Evolutionary conservation across 2,113 vertebrate species (phyloP).

Genomic region (Hoplias malabaricus): DNA sequence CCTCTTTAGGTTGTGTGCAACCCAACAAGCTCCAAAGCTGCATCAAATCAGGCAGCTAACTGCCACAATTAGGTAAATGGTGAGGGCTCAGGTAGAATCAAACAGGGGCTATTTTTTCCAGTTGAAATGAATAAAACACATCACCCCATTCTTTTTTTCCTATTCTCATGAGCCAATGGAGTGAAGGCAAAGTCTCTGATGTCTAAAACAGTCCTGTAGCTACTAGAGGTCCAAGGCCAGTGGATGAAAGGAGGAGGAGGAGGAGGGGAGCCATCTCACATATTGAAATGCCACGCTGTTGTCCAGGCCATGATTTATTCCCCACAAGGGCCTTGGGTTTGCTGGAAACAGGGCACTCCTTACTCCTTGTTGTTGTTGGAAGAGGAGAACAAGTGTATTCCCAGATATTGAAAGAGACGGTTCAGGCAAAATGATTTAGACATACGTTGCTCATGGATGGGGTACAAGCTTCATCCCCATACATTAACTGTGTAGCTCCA

Average conservation of each 20-base stretch:
- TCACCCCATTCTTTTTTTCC: conserved; percentile 4
- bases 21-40: background rate
- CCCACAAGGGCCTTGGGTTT: conserved; percentile 37
- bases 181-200: conserved; percentile 15
- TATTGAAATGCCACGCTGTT: conserved; percentile 52
- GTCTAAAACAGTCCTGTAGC: conserved; percentile 36
- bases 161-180: conserved; percentile 30
- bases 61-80: conserved; percentile 53
- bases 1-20: background rate
- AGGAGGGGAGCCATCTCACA: conserved; percentile 46
- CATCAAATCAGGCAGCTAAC: conserved; percentile 37
- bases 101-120: conserved; percentile 16
- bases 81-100: conserved; percentile 57
- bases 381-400: background rate
- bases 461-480: too few relatives aligned
- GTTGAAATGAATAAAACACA: conserved; percentile 34
- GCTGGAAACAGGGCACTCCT: conserved; percentile 15
- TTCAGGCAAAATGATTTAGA: background rate
- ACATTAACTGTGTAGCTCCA: too few relatives aligned
- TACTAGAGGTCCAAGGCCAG: conserved; percentile 43
- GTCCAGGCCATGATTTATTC: conserved; percentile 51
- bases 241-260: conserved; percentile 24
- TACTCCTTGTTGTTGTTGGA: conserved; percentile 17
- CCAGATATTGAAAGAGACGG: background rate
- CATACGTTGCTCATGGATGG: too few relatives aligned